Base-by-base conservation (phyloP, 1,140 invertebrate species). In the Drosophila micromelanica region DNA sequence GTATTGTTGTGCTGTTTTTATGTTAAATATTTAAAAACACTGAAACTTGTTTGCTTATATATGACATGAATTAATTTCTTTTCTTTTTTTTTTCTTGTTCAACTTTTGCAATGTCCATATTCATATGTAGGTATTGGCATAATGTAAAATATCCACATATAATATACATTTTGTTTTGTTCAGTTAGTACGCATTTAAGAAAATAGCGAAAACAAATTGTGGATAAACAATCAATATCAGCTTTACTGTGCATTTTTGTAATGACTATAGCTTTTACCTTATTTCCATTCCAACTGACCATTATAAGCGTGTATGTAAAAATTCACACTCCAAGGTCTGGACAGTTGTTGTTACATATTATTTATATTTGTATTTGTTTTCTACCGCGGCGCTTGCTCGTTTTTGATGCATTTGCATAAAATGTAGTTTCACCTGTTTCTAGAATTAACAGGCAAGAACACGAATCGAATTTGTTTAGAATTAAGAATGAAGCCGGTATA, bases 391-490 rank as follows among this genome's bases (percentile, higher is more conserved):
- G 46, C 56, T 70, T 64, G 55, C 56, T 38, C 15, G 52, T 70
- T 70, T 74, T 70, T 5, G 17, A 43, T 69, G 45, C 52, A 90
- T 90, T 90, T 84, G 80, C 79, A 90, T 90, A 90, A 80, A 90
- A 90, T 90, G 87, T 87, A 90, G 87, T 90, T 62, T 62, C 82
- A 87, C 82, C 77, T 80, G 87, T 89, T 89, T 71, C 13, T 27
- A 48, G 57, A 63, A 45, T 59, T 42, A 43, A 67, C 51, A 17
- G 55, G 15, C 62, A 46, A 65, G 69, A 61, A 57, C 49, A 40
- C 54, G 70, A 69, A 61, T 70, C 35, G 46, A 57, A 43, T 57
- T 57, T 32, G 55, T 13, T 57, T 45, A 23, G 30, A 20, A 15
- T 54, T 49, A 8, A 32, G 15, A 65, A 51, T 59, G n/a, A 6